These are phyloP conservation scores for Tangara arthus DNA, from an alignment of 2,797 vertebrate species.

Conservation along the genomic window DNA sequence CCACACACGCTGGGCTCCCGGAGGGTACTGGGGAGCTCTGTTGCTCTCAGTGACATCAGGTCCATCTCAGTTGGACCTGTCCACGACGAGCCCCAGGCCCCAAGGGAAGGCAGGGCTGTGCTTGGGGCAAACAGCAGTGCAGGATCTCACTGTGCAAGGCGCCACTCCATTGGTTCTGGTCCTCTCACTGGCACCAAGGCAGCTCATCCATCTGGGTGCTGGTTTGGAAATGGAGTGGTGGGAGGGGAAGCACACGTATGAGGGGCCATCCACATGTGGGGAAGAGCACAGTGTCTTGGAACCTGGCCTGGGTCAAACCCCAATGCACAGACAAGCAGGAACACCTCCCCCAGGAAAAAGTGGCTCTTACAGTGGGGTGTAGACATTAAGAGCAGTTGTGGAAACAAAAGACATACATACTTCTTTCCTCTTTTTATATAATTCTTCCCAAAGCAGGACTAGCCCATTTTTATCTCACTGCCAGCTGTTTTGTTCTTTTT, in stretches of 20 bases:
- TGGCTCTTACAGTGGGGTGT: neutral
- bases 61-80: neutral
- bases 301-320: neutral
- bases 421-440: slow-evolving; percentile 15
- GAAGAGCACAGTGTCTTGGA: neutral
- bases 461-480: slow-evolving; percentile 26
- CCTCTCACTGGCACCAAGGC: rapidly evolving
- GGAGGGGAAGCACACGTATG: neutral
- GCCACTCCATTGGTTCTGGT: rapidly evolving
- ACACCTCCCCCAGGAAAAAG: neutral
- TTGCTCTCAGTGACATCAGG: neutral
- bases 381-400: neutral
- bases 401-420: neutral
- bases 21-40: neutral
- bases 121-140: neutral
- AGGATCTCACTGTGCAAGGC: rapidly evolving
- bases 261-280: neutral
- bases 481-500: neutral
- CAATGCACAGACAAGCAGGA: neutral
- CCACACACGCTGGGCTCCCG: rapidly evolving
- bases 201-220: too few species aligned
- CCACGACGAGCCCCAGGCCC: too few species aligned
- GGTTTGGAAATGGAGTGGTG: neutral
- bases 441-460: slow-evolving; percentile 19
- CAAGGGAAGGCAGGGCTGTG: neutral